Evolutionary conservation across 2,888 invertebrate species (phyloP).

Genomic region (Scrobipalpa atriplicella): DNA sequence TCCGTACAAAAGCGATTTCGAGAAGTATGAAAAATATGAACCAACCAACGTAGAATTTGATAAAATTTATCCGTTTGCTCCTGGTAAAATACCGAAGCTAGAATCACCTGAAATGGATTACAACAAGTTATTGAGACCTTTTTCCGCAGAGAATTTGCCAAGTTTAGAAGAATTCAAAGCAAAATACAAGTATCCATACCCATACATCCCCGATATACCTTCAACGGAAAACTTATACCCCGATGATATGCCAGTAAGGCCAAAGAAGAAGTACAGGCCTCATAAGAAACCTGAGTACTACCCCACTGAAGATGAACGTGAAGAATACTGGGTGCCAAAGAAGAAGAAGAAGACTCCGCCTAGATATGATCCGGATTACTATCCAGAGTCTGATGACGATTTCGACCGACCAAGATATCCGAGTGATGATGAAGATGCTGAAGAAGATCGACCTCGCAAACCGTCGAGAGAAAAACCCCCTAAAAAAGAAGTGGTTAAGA

Average conservation of each 20-base stretch:
- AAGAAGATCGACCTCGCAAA: conserved; percentile 55
- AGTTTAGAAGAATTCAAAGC: conserved; percentile 25
- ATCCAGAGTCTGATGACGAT: conserved; percentile 61
- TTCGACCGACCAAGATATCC: conserved; percentile 59
- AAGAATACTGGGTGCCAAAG: conserved; percentile 73
- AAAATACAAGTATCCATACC: conserved; percentile 54
- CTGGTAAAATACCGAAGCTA: conserved; percentile 56
- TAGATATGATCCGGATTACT: conserved; percentile 59
- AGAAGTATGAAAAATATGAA: conserved; percentile 63
- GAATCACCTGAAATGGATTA: conserved; percentile 44
- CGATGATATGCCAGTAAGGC: conserved; percentile 60
- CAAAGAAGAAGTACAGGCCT: conserved; percentile 67
- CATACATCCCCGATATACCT: conserved; percentile 54
- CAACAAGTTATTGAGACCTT: conserved; percentile 28
- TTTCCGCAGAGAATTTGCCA: conserved; percentile 2
- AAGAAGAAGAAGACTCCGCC: conserved; percentile 66
- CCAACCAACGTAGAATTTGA: conserved; percentile 61
- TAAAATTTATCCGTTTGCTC: conserved; percentile 40
- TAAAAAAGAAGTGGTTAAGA: conserved; percentile 63
- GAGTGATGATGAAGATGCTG: conserved; percentile 48
- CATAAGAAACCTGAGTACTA: conserved; percentile 55
- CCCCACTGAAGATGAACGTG: conserved; percentile 57
- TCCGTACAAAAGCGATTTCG: conserved; percentile 46
- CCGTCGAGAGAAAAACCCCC: conserved; percentile 50
- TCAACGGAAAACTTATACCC: conserved; percentile 56